Base-by-base conservation (phyloP, 2,888 invertebrate species). In the Pseudoips prasinana region DNA sequence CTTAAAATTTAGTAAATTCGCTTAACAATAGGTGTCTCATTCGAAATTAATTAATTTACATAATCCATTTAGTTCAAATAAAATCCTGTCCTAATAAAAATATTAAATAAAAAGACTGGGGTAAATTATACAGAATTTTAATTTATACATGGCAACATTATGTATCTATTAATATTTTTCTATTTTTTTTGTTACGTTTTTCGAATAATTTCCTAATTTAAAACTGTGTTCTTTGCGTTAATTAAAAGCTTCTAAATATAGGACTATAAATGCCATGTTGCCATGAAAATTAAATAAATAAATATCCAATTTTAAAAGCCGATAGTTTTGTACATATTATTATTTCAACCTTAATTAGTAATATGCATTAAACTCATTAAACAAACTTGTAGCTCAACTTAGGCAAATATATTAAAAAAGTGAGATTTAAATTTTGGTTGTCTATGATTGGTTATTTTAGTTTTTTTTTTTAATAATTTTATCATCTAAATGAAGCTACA, bases 1-100 rank as follows among this genome's bases (percentile, higher is more conserved):
- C 57, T 56, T 59, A 63, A 49, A 44, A 44, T 58, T 60, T 56
- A 56, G 51, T 64, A 64, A 64, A 64, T 64, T 64, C 61, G 56
- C 61, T 50, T 57, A 57, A 45, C 23, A 46, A 34, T 58, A 52
- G 39, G 32, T 18, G 35, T 34, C 10, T 25, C 31, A 22, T 34
- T 3, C 36, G 29, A 22, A 36, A 36, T 28, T 24, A 25, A 17
- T 33, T n/a, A n/a, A n/a, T n/a, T n/a, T n/a, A 22, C 11, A 39
- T 22, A 28, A 29, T 22, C 36, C 29, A 8, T 32, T 46, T 32
- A 26, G 7, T 26, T 26, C 11, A 42, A 37, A 27, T 27, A 37
- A 29, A 33, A 41, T 32, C 37, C 34, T 19, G 45, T 30, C 14
- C 34, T 14, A 9, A 37, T 25, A 31, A n/a, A 20, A 20, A 7